Base-by-base conservation (phyloP, 53 echinoderm and acorn worm species). In the Crossaster papposus region DNA sequence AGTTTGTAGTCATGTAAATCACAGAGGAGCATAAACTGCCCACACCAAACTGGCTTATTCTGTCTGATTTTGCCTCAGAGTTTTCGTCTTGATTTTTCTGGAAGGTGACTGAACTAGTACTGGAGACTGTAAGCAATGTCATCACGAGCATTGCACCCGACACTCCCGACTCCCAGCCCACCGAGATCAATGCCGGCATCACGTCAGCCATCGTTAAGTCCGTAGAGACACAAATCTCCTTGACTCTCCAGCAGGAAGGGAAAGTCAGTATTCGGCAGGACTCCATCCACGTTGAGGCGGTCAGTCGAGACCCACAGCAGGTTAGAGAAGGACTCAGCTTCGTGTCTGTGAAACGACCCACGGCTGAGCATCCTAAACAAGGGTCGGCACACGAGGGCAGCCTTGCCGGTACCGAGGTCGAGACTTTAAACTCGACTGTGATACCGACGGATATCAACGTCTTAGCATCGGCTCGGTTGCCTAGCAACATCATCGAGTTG, bases 171-270 rank as follows among this genome's bases (percentile, higher is more conserved):
- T 68, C 68, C 68, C 5, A 68, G 28, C 28, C 78, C 17, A 44
- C 38, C 4, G 4, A 50, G 20, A 78, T 78, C 22, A 26, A 78
- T 14, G 51, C 38, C 0, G 22, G 12, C 4, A 76, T 30, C 36
- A 63, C 90, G 22, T 53, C 90, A 7, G 55, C 51, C 64, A 90
- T 90, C 81, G 9, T 90, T 72, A 13, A 73, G 74, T 90, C 90
- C 37, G 81, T 90, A 8, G 81, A 90, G 64, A 36, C 72, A 4
- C 90, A 90, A 90, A 72, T 90, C 37, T 81, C 81, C n/a, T 54
- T 81, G 54, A 90, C 81, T 26, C 75, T 83, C 11, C 65, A 83
- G 83, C 26, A 83, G 37, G 83, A 26, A 26, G 83, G 83, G 12
- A 23, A 83, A 0, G 29, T 83, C 20, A 83, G 83, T 32, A 80